Base-by-base conservation (phyloP, 2,888 invertebrate species). In the Meghimatium bilineatum region DNA sequence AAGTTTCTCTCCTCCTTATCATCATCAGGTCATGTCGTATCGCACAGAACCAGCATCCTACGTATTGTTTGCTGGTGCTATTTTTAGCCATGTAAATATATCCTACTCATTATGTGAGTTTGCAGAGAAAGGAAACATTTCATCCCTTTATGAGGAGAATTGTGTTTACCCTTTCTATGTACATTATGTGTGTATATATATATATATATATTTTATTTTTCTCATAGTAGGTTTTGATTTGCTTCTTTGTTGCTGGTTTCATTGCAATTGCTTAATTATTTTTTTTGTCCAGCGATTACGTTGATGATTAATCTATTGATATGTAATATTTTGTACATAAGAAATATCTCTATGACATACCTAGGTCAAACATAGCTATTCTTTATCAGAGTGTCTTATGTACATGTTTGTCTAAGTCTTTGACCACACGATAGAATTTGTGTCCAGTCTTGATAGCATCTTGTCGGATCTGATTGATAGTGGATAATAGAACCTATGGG, bases 1-100 rank as follows among this genome's bases (percentile, higher is more conserved):
- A n/a, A n/a, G n/a, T n/a, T 12, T 44, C 44, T 44, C 44, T 44
- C 44, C 8, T n/a, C 8, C 8, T 63, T 23, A 71, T 71, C 26
- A 23, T 71, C 36, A 71, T 71, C 69, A 71, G 69, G 69, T 71
- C 69, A 71, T 71, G 69, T 71, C 69, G 10, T 71, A 71, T 71
- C 69, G 38, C 69, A 71, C 69, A 71, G 36, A 71, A 71, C 69
- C 26, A 71, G 69, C 38, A 71, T 26, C 69, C 8, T 26, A 14
- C 20, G 12, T 36, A 5, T 71, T 38, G 23, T 1, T 71, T 71
- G 26, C 36, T 71, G 69, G 38, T 71, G 69, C 69, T 14, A 20
- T 3, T 38, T 38, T 71, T 23, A 36, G 6, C 69, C 8, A 38
- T 71, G 69, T 71, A 71, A 71, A 71, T 71, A 71, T 26, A 38